Conservation (phyloP, 1,140 invertebrate species). For the Solen grandis region DNA sequence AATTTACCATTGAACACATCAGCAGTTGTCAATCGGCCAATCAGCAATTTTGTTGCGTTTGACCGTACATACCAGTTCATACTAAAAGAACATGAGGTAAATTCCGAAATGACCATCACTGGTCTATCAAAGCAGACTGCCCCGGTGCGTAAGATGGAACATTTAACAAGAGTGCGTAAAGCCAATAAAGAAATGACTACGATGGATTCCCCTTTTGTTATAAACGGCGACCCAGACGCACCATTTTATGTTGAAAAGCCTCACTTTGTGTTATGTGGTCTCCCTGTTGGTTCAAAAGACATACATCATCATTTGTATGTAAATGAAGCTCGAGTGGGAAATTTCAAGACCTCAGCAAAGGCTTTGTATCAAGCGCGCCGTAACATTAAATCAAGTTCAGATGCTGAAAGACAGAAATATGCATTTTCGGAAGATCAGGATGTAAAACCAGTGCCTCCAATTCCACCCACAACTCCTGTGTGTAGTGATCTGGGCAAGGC, state of each 20-base stretch:
- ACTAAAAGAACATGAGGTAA: not conserved
- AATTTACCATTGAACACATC: not conserved
- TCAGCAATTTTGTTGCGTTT: not conserved
- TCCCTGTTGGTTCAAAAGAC: constrained; percentile 45
- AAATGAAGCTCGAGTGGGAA: constrained; percentile 48
- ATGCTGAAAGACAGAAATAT: constrained; percentile 21
- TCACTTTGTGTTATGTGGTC: constrained; percentile 53
- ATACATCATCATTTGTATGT: constrained; percentile 51
- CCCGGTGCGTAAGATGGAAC: constrained; percentile 45
- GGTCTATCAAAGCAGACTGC: constrained; percentile 18
- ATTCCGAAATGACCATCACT: not conserved
- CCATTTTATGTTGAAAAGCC: constrained; percentile 44
- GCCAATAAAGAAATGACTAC: constrained; percentile 50
- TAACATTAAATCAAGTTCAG: not conserved
- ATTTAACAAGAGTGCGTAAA: constrained; percentile 34
- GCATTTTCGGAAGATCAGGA: not conserved
- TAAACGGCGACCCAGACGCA: not conserved
- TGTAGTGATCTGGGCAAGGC: not conserved
- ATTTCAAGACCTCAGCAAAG: constrained; percentile 47
- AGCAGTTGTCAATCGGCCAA: not conserved
- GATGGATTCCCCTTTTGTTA: constrained; percentile 28
- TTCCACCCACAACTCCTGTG: constrained; percentile 46
- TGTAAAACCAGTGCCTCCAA: constrained; percentile 18
- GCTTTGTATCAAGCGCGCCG: constrained; percentile 38
- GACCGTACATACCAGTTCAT: constrained; percentile 37